Conservation (phyloP, 1,140 invertebrate genomes). For the Musca vetustissima region DNA sequence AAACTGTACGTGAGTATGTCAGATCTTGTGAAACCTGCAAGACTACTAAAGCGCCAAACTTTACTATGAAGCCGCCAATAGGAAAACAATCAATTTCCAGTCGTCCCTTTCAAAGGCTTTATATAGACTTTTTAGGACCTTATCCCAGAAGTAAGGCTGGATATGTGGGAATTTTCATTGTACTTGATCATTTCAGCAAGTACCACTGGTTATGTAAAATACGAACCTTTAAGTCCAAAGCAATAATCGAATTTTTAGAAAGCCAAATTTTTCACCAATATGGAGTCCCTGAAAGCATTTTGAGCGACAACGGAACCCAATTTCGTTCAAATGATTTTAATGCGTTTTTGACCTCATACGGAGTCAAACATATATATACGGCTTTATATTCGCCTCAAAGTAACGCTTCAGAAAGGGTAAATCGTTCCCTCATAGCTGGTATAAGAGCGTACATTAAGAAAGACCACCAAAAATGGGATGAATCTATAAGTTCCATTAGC, state of each 20-base stretch:
- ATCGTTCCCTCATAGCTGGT: not conserved
- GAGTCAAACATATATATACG: no score
- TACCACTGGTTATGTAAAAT: not conserved
- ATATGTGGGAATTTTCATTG: no score
- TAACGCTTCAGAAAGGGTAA: not conserved
- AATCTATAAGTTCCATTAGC: not conserved
- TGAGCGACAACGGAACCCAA: not conserved
- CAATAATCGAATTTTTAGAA: not conserved
- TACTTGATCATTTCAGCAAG: no score
- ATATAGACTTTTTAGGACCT: no score
- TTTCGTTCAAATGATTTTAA: no score
- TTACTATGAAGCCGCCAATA: not conserved
- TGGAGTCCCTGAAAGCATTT: not conserved
- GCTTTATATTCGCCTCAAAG: no score
- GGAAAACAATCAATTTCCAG: not conserved
- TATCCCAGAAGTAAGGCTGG: constrained; percentile 23
- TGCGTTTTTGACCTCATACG: no score
- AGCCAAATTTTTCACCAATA: not conserved
- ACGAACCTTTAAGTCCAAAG: no score
- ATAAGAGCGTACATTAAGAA: not conserved
- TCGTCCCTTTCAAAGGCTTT: constrained; percentile 25
- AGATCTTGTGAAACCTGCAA: no score
- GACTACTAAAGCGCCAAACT: not conserved
- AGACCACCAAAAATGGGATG: no score
- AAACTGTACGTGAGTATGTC: not conserved